Conservation (phyloP, 92 coral and sea anemone species). For the Epizoanthus stellaris region DNA sequence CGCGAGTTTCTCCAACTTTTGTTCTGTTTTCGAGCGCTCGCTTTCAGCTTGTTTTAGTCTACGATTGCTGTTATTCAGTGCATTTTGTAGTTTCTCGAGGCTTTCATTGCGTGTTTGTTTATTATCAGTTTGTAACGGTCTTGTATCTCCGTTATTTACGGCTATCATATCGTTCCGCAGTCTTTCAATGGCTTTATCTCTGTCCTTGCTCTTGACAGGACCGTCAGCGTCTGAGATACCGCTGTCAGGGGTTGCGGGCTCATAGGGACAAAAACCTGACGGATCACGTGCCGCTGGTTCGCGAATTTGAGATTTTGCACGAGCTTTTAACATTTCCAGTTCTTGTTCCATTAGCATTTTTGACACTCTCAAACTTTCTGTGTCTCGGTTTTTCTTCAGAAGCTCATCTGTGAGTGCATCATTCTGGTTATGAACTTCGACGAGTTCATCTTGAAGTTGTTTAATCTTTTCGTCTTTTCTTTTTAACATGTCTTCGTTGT, state of each 20-base stretch:
- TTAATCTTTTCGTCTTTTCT: conserved; percentile 79
- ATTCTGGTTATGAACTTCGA: conserved; percentile 73
- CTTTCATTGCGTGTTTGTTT: conserved; percentile 7
- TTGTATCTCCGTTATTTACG: conserved; percentile 13
- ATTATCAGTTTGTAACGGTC: conserved; percentile 6
- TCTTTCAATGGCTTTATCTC: conserved; percentile 63
- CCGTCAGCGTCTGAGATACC: conserved; percentile 73
- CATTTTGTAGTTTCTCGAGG: conserved; percentile 33
- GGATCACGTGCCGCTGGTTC: conserved; percentile 32
- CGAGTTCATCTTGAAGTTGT: conserved; percentile 76
- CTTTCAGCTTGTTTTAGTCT: conserved; percentile 21
- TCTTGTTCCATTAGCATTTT: conserved; percentile 77
- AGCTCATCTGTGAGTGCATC: conserved; percentile 80
- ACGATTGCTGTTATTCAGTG: background rate
- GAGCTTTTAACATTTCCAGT: conserved; percentile 64
- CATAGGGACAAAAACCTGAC: conserved; percentile 26
- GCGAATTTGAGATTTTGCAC: conserved; percentile 35
- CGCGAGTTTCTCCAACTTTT: conserved; percentile 44
- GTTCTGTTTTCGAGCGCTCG: conserved; percentile 15
- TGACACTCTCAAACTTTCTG: conserved; percentile 65
- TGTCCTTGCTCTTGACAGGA: conserved; percentile 39
- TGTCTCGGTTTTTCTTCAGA: conserved; percentile 67
- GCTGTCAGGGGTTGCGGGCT: conserved; percentile 84
- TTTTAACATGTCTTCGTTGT: conserved; percentile 67
- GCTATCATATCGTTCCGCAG: conserved; percentile 35